Percentiles rank a stretch among this genome's conserved stretches.
Conservation (phyloP, 1,140 invertebrate species). For the Agraylea sexmaculata region DNA sequence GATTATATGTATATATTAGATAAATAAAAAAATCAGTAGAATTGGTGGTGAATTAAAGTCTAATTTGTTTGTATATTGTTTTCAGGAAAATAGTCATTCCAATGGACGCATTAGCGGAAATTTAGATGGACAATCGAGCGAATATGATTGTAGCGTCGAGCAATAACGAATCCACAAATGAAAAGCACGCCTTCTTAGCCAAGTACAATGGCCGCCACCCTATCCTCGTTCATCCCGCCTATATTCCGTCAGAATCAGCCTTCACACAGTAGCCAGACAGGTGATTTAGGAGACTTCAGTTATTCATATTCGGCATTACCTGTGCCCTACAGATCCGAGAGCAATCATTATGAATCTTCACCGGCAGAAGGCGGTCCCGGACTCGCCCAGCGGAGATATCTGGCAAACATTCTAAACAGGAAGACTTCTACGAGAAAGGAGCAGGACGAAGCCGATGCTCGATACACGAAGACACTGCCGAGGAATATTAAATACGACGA, state of each 20-base stretch:
- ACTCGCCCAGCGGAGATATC: background rate
- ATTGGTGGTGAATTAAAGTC: too few relatives aligned
- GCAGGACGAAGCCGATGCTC: background rate
- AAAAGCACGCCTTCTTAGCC: background rate
- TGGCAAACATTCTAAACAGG: background rate
- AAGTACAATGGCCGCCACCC: slow-evolving; percentile 16
- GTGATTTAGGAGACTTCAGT: slow-evolving; percentile 16
- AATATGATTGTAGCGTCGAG: too few relatives aligned
- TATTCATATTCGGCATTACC: slow-evolving; percentile 21
- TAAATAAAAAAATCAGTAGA: too few relatives aligned
- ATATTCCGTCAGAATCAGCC: slow-evolving; percentile 6
- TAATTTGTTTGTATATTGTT: too few relatives aligned
- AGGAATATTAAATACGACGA: slow-evolving; percentile 3
- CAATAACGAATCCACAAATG: too few relatives aligned
- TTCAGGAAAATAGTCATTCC: too few relatives aligned
- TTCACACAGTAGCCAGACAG: slow-evolving; percentile 6
- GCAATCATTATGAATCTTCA: slow-evolving; percentile 4
- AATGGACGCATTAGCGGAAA: too few relatives aligned
- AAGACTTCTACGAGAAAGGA: background rate
- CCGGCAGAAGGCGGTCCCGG: background rate
- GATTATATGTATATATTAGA: too few relatives aligned
- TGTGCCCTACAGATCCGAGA: slow-evolving; percentile 7
- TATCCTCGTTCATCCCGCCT: slow-evolving; percentile 11
- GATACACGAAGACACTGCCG: slow-evolving; percentile 2
- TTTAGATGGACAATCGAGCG: too few relatives aligned